Conservation (phyloP, 1,140 invertebrate genomes). For the Drosophila ogumai region DNA sequence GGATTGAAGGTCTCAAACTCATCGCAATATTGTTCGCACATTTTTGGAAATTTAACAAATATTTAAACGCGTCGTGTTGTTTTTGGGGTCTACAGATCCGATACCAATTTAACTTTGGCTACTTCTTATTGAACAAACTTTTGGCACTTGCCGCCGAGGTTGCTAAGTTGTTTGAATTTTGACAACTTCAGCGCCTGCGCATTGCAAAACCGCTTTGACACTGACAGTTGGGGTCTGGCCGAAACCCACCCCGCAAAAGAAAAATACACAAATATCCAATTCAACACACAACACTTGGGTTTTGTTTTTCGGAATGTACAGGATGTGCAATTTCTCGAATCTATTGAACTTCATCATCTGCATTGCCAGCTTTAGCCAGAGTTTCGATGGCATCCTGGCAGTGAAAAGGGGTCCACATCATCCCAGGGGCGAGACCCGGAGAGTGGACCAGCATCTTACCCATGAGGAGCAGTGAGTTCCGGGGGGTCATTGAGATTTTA, state of each 20-base stretch:
- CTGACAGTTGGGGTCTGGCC: constrained; percentile 49
- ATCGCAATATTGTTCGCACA: constrained; percentile 74
- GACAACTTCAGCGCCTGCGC: constrained; percentile 50
- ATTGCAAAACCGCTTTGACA: constrained; percentile 12
- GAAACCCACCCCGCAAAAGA: constrained; percentile 31
- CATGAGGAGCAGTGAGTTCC: constrained; percentile 88
- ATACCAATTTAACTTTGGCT: constrained; percentile 6
- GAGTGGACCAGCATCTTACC: constrained; percentile 88
- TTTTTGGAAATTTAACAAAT: constrained; percentile 55
- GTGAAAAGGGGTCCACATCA: constrained; percentile 88
- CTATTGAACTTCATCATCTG: constrained; percentile 79
- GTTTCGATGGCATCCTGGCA: constrained; percentile 59
- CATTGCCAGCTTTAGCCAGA: constrained; percentile 76
- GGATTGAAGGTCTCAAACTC: constrained; percentile 78
- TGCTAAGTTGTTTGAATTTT: constrained; percentile 53
- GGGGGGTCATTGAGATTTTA: neutral
- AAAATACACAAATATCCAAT: constrained; percentile 29
- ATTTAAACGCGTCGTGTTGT: constrained; percentile 13
- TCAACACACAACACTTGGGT: constrained; percentile 14
- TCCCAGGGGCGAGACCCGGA: constrained; percentile 87
- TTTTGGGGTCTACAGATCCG: constrained; percentile 1
- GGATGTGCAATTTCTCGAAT: constrained; percentile 79
- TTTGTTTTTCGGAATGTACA: constrained; percentile 25
- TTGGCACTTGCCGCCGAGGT: constrained; percentile 25
- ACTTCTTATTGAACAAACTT: constrained; percentile 36